Percentiles rank a stretch among this genome's conserved stretches.
phyloP scores from a whole-genome alignment of 2,888 invertebrate genomes.

The Liopterus haemorrhoidalis region DNA sequence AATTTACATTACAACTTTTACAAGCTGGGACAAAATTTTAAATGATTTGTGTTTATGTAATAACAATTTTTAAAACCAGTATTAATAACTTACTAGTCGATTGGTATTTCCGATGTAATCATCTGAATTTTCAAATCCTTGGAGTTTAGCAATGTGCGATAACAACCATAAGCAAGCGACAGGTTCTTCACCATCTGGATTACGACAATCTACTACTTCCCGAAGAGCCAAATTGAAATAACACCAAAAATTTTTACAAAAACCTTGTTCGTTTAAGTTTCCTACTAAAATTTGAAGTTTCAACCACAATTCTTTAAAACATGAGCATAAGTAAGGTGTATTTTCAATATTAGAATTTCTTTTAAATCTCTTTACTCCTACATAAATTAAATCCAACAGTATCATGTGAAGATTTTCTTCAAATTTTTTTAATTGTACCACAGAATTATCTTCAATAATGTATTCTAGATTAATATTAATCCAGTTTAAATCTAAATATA shows the following conservation, averaged over 20 bases:
- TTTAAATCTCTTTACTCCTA: constrained; percentile 10
- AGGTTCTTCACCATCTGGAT: constrained; percentile 7
- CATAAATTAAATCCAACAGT: constrained; percentile 12
- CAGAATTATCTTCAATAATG: constrained; percentile 5
- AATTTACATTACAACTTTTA: no score
- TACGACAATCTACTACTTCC: constrained; percentile 7
- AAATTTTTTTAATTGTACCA: constrained; percentile 9
- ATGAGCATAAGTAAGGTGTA: constrained; percentile 12
- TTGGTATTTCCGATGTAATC: constrained; percentile 9
- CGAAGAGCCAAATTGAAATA: constrained; percentile 12
- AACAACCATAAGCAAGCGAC: constrained; percentile 14
- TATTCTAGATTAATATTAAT: constrained; percentile 6
- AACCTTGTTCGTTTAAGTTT: background rate
- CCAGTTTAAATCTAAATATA: constrained; percentile 16
- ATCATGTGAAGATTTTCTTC: constrained; percentile 10
- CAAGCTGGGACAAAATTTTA: no score
- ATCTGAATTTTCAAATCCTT: constrained; percentile 10
- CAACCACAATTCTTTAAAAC: constrained; percentile 18
- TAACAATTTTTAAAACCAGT: background rate
- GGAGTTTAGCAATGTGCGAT: constrained; percentile 11
- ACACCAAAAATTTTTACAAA: constrained; percentile 18
- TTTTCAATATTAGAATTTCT: constrained; percentile 9
- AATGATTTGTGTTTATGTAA: no score
- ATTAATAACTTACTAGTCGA: constrained; percentile 11
- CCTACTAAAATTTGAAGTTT: constrained; percentile 13